Evolutionary conservation across 2,113 vertebrate genomes (phyloP), one percentile per base, ranked within the genome.

Genomic region (Embiotoca jacksoni): DNA sequence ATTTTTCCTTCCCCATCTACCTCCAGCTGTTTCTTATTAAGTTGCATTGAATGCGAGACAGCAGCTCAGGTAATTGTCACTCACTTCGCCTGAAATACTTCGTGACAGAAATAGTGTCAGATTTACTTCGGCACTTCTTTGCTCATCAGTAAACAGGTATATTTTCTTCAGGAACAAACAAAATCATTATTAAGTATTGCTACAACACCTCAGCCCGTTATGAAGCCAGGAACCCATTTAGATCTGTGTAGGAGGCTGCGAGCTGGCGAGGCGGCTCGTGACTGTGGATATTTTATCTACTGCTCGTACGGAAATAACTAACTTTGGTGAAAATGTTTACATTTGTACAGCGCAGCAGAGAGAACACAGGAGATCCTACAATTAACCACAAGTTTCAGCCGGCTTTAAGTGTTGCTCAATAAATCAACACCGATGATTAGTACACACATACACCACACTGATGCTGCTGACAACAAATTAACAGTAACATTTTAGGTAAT

Each of bases 181-280:
- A 41, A 37, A 44, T 1, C 37, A 33, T 52, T 33, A 30, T 54
- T 65, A 41, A 60, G 39, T 56, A 56, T 47, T 16, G 35, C 6
- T 61, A 44, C 49, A 71, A 54, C 31, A 52, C 30, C 46, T 57
- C 13, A 58, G 36, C 15, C 46, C 31, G 32, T 46, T 47, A 50
- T 58, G 46, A 37, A 32, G 49, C 71, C 2, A 0, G 36, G 31
- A 81, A 66, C 53, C 59, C 65, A 59, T 82, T 79, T 75, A 79
- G 56, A 72, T 80, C 13, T 72, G 58, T 65, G 63, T 70, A 41
- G 72, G 81, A 70, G 73, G 73, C 41, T 32, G 47, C 53, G 68
- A 50, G 57, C 53, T 56, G 58, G 31, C 41, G 54, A 16, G 36
- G 67, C 67, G 14, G 50, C 16, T 41, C 30, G 30, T 36, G 41